These are phyloP conservation scores for Pemphigus obesinymphae DNA, from an alignment of 1,140 invertebrate species.

Conservation along the genomic window DNA sequence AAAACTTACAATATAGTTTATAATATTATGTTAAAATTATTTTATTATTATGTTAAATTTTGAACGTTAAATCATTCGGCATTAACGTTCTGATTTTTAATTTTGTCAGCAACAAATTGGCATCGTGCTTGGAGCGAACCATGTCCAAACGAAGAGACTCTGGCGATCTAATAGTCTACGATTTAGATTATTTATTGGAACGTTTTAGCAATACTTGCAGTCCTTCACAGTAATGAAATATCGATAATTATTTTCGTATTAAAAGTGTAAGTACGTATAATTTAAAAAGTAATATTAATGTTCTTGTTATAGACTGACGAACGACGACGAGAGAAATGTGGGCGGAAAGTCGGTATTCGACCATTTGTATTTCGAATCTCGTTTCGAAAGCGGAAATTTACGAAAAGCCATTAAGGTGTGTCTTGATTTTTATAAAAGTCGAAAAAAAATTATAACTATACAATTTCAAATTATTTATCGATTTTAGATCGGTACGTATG, in stretches of 20 bases:
- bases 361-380: constrained; percentile 72
- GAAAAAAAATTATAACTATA: background rate
- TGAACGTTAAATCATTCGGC: too few species aligned
- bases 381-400: constrained; percentile 88
- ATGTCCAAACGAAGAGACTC: background rate
- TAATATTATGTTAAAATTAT: too few species aligned
- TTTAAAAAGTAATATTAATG: background rate
- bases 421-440: background rate
- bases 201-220: background rate
- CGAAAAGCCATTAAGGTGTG: constrained; percentile 78
- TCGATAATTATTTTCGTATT: background rate
- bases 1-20: too few species aligned
- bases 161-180: background rate
- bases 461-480: background rate
- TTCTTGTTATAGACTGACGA: constrained; percentile 48
- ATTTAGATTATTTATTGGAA: constrained; percentile 9
- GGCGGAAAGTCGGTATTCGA: constrained; percentile 51
- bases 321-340: constrained; percentile 61
- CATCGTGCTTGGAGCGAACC: background rate
- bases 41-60: too few species aligned
- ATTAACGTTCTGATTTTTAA: background rate
- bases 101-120: constrained; percentile 15
- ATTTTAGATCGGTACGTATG: constrained; percentile 60
- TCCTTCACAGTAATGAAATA: background rate
- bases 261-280: too few species aligned